Evolutionary conservation across 2,888 invertebrate genomes (phyloP), one percentile per base, ranked within the genome.

Genomic region (Patella ulyssiponensis): DNA sequence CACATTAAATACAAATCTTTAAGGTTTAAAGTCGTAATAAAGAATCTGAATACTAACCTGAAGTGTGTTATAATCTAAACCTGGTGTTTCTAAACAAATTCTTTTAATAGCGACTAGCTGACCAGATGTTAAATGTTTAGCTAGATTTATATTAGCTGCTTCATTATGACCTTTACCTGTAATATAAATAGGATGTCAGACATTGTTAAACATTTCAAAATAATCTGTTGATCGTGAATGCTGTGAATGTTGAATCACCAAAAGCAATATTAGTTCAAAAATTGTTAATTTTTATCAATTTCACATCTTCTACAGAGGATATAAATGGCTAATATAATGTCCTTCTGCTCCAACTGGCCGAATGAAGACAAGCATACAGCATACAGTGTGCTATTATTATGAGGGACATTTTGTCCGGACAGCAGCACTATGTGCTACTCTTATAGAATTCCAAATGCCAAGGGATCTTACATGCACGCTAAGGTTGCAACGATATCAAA

Each of bases 151-250:
- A 7, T 86, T 88, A 33, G 87, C 87, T 0, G 84, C 79, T 73
- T 87, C 87, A 80, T 83, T 83, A 80, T 87, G 87, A 12, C 89
- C 90, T 77, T 88, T 87, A 75, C 91, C 91, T 90, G 81, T 11
- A 75, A 79, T 58, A 74, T 14, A 53, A 71, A 33, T 44, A 44
- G 44, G 74, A 69, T 54, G 53, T 15, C 69, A 71, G 14, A 27
- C 71, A 20, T 71, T n/a, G 33, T 23, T 23, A 23, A 9, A 20
- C 27, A 20, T 71, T 1, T 7, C 0, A 20, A 27, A 69, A 69
- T 27, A 20, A 14, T 14, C n/a, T 23, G 23, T 15, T 75, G 74
- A 76, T 77, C 64, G 77, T 80, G 15, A 80, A 75, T 71, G 77
- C 72, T 7, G 7, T 44, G 33, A 44, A 9, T 44, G 44, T 7